These are phyloP conservation scores for Eurystomus gularis DNA, from an alignment of 2,113 vertebrate species.

Conservation along the genomic window DNA sequence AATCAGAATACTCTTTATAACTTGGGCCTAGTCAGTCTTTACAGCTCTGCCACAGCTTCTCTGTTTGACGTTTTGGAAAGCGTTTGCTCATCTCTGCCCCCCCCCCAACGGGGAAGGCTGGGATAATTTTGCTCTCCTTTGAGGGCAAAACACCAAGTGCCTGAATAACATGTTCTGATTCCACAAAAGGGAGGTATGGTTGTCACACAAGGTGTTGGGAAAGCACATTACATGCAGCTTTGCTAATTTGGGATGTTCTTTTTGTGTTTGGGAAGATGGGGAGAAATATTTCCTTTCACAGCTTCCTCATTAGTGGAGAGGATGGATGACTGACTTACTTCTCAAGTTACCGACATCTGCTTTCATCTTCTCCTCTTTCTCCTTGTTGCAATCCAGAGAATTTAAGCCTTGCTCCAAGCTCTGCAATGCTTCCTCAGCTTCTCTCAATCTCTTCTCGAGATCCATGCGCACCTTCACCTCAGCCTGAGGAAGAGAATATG, in stretches of 20 bases:
- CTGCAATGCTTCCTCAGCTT: conserved; percentile 88
- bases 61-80: neutral
- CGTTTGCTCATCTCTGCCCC: neutral
- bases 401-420: conserved; percentile 91
- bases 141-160: neutral
- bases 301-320: neutral
- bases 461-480: conserved; percentile 92
- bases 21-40: neutral
- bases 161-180: neutral
- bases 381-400: conserved; percentile 83
- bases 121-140: neutral
- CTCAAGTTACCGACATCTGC: conserved; percentile 91
- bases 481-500: conserved; percentile 68
- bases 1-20: neutral
- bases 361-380: conserved; percentile 91
- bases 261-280: neutral
- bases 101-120: neutral
- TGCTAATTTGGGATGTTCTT: neutral
- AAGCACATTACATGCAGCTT: neutral
- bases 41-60: neutral
- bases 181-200: neutral
- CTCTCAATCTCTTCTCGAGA: conserved; percentile 86
- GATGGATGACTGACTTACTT: conserved; percentile 77
- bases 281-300: neutral
- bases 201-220: neutral